Base-by-base conservation (phyloP, 2,888 invertebrate species). In the Napeogenes inachia region DNA sequence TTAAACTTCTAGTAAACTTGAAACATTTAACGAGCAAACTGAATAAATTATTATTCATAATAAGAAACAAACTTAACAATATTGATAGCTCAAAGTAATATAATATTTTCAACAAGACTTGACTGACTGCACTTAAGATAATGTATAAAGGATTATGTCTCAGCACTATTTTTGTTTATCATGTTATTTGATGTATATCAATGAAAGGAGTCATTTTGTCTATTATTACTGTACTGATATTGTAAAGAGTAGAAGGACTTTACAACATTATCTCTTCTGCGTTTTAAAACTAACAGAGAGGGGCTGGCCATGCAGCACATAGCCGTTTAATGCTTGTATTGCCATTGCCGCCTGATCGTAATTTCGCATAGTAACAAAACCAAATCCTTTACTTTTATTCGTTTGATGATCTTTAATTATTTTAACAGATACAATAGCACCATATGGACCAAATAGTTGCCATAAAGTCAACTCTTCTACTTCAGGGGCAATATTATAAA, bases 11-110 rank as follows among this genome's bases (percentile, higher is more conserved):
- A 90, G 85, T 89, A 90, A 90, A 90, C 89, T 89, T 90, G 89
- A 89, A 89, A 90, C 79, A 88, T 89, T 89, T 88, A 90, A 90
- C 90, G 88, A 89, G 89, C 90, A 87, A 90, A 90, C 88, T 85
- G 89, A 90, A 90, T 90, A 90, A 90, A 89, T 89, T 87, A 89
- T 89, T 89, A 89, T 88, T 85, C 88, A 84, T 86, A 89, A 83
- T 81, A 83, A 81, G 80, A 83, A 89, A 89, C 90, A 90, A 90
- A 90, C 89, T 89, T 90, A 90, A 90, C 90, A 89, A 90, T 89
- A 87, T 87, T 76, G 84, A 89, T 86, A 90, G 90, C 89, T 89
- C 89, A 90, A 89, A 89, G 83, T 84, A 90, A 89, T 88, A 87
- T 81, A 89, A 88, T 85, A 85, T 85, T 85, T 87, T 87, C 75